Percentiles rank a stretch among this genome's conserved stretches.
phyloP scores from a whole-genome alignment of 2,888 invertebrate genomes.

The Nowickia ferox region DNA sequence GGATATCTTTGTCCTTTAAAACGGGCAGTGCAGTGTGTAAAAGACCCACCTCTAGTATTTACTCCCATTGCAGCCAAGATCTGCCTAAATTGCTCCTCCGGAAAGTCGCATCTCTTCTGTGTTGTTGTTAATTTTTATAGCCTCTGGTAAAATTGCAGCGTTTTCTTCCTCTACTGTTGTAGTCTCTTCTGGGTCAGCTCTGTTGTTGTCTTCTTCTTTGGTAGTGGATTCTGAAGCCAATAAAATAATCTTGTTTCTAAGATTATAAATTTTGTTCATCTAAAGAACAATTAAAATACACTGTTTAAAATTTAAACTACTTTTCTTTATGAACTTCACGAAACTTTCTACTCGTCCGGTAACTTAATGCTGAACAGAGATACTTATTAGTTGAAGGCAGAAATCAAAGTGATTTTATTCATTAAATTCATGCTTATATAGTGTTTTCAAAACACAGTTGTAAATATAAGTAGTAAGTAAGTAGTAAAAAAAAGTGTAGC shows the following conservation, averaged over 20 bases:
- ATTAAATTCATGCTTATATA: too few relatives aligned
- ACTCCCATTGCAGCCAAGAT: constrained; percentile 38
- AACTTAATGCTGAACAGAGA: too few relatives aligned
- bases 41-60: constrained; percentile 37
- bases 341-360: too few relatives aligned
- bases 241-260: neutral
- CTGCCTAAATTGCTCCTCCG: constrained; percentile 52
- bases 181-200: neutral
- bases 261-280: too few relatives aligned
- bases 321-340: too few relatives aligned
- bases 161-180: neutral
- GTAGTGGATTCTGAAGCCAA: constrained; percentile 33
- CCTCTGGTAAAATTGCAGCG: neutral
- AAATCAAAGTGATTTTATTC: too few relatives aligned
- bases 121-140: neutral
- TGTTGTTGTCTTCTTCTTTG: neutral
- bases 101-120: constrained; percentile 26
- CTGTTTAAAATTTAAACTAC: too few relatives aligned
- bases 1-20: constrained; percentile 61
- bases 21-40: constrained; percentile 63
- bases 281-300: too few relatives aligned
- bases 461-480: too few relatives aligned
- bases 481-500: too few relatives aligned
- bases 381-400: too few relatives aligned
- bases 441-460: too few relatives aligned